phyloP scores from a whole-genome alignment of 1,140 invertebrate genomes.

The Acromyrmex echinatior region DNA sequence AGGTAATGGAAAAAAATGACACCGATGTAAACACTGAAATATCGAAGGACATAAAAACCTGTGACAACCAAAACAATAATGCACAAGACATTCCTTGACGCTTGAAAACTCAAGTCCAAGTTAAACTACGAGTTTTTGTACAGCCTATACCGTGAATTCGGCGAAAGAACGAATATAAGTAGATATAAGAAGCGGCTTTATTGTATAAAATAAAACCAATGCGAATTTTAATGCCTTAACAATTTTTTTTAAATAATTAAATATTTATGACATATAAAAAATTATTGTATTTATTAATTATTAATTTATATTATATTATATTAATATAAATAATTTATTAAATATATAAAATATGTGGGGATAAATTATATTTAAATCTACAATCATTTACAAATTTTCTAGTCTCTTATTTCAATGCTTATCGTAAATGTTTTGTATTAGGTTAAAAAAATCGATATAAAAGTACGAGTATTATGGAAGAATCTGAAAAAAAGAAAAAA shows the following conservation, averaged over 20 bases:
- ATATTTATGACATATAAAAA: too few species aligned
- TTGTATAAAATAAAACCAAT: not conserved
- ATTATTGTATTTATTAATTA: too few species aligned
- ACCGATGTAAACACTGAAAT: slow-evolving; percentile 67
- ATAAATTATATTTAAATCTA: not conserved
- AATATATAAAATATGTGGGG: not conserved
- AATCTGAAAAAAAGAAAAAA: not conserved
- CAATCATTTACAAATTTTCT: not conserved
- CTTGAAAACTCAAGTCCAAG: not conserved
- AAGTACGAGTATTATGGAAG: not conserved
- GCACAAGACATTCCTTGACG: slow-evolving; percentile 46
- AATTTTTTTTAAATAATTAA: not conserved
- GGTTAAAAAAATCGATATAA: not conserved
- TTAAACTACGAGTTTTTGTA: slow-evolving; percentile 34
- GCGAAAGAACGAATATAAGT: slow-evolving; percentile 30
- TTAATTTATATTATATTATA: not conserved
- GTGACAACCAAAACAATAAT: slow-evolving; percentile 59
- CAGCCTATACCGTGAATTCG: not conserved
- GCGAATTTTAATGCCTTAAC: not conserved
- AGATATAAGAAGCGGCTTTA: not conserved
- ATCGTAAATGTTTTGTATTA: not conserved
- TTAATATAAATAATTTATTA: not conserved
- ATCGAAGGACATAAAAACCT: slow-evolving; percentile 71
- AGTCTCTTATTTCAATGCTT: not conserved
- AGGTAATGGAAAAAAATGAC: not conserved